These are phyloP conservation scores for Choristoneura fumiferana DNA, from an alignment of 1,140 invertebrate genomes.

Conservation along the genomic window DNA sequence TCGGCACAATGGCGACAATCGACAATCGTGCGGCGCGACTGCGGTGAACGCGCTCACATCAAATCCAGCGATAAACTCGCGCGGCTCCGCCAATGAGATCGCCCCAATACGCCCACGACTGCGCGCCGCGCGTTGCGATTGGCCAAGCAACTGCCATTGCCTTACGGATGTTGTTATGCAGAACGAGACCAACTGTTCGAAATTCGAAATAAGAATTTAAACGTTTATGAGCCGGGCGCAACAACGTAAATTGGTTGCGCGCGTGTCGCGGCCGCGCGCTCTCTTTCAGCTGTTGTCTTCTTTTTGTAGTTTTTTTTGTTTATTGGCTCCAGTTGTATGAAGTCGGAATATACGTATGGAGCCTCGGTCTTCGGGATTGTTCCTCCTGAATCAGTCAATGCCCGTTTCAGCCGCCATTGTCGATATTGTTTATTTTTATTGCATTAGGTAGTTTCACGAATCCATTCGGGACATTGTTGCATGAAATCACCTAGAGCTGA, in stretches of 20 bases:
- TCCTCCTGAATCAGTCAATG: slow-evolving; percentile 34
- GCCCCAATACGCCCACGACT: slow-evolving; percentile 65
- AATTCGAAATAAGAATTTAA: slow-evolving; percentile 74
- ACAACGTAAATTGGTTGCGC: slow-evolving; percentile 74
- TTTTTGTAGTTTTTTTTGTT: slow-evolving; percentile 44
- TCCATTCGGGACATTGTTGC: not conserved
- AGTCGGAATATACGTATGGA: slow-evolving; percentile 36
- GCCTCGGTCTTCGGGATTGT: slow-evolving; percentile 26
- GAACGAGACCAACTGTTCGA: slow-evolving; percentile 70
- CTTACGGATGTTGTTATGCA: slow-evolving; percentile 76
- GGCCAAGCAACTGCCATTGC: slow-evolving; percentile 75
- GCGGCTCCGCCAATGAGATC: slow-evolving; percentile 49
- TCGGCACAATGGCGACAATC: slow-evolving; percentile 73
- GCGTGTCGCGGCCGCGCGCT: slow-evolving; percentile 49
- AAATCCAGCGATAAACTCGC: slow-evolving; percentile 70
- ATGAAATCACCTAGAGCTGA: too few relatives aligned
- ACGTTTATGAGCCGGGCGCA: slow-evolving; percentile 67
- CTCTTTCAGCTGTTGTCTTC: slow-evolving; percentile 48
- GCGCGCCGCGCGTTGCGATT: slow-evolving; percentile 44
- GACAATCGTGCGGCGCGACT: slow-evolving; percentile 67
- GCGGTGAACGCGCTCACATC: slow-evolving; percentile 60
- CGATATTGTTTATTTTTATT: slow-evolving; percentile 4
- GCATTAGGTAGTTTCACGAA: slow-evolving; percentile 6
- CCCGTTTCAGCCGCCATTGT: slow-evolving; percentile 20
- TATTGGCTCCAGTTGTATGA: slow-evolving; percentile 28